phyloP scores from a whole-genome alignment of 2,888 invertebrate species.

The Invenusta paracnida region DNA sequence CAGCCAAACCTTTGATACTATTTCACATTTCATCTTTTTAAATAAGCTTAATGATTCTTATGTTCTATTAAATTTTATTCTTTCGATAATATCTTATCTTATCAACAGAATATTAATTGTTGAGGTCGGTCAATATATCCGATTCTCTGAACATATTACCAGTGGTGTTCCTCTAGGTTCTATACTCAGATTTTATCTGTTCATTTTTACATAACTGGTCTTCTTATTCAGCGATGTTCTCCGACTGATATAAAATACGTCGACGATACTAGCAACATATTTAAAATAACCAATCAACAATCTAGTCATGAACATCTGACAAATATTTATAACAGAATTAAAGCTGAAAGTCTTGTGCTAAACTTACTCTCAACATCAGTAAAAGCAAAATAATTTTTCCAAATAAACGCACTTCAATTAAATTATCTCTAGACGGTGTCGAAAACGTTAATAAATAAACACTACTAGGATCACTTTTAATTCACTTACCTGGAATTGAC shows the following conservation, averaged over 20 bases:
- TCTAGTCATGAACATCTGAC: neutral
- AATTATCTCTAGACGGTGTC: neutral
- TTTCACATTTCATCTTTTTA: neutral
- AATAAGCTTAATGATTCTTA: neutral
- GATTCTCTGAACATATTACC: neutral
- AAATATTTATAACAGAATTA: neutral
- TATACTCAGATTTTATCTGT: neutral
- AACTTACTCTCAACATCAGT: neutral
- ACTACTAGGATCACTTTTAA: neutral
- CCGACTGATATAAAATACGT: neutral
- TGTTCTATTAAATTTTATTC: neutral
- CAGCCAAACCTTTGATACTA: neutral
- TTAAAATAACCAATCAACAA: neutral
- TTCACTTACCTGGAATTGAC: neutral
- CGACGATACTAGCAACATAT: neutral
- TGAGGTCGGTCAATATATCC: neutral
- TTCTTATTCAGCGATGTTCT: neutral
- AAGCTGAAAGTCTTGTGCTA: neutral
- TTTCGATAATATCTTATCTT: neutral
- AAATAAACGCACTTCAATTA: neutral
- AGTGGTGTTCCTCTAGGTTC: neutral
- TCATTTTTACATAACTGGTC: neutral
- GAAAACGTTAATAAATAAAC: neutral
- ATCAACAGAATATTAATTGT: neutral
- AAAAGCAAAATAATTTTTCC: neutral